phyloP scores from a whole-genome alignment of 2,113 vertebrate genomes.

The Nibea albiflora region DNA sequence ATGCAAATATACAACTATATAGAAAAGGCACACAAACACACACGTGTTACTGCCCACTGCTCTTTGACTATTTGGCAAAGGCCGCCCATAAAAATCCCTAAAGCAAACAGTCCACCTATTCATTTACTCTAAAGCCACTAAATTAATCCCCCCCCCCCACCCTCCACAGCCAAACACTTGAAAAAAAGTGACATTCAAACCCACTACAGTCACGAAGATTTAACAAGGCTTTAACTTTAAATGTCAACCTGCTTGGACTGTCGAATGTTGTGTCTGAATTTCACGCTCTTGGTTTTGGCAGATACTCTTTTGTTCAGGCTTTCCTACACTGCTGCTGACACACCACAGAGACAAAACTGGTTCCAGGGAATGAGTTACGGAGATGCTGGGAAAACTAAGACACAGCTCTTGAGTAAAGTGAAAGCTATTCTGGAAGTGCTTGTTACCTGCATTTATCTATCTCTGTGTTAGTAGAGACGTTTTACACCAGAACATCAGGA shows the following conservation, averaged over 20 bases:
- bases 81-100: not conserved
- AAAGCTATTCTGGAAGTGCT: not conserved
- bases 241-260: not conserved
- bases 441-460: not conserved
- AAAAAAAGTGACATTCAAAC: slow-evolving; percentile 33
- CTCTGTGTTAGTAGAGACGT: no score
- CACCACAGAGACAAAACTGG: not conserved
- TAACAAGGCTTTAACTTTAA: slow-evolving; percentile 8
- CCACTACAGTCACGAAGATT: not conserved
- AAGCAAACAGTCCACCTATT: slow-evolving; percentile 36
- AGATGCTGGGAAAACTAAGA: not conserved
- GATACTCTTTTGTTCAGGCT: slow-evolving; percentile 24
- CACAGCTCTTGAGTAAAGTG: not conserved
- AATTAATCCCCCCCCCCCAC: not conserved
- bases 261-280: not conserved
- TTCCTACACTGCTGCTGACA: not conserved
- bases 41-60: not conserved
- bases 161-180: not conserved
- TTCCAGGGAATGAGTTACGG: not conserved
- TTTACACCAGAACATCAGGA: no score
- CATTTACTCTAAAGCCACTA: slow-evolving; percentile 6
- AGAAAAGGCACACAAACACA: not conserved
- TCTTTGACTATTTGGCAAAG: not conserved
- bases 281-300: not conserved
- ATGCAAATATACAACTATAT: not conserved